Evolutionary conservation across 2,113 vertebrate species (phyloP).

Genomic region (Tenebrosternarchus preto): DNA sequence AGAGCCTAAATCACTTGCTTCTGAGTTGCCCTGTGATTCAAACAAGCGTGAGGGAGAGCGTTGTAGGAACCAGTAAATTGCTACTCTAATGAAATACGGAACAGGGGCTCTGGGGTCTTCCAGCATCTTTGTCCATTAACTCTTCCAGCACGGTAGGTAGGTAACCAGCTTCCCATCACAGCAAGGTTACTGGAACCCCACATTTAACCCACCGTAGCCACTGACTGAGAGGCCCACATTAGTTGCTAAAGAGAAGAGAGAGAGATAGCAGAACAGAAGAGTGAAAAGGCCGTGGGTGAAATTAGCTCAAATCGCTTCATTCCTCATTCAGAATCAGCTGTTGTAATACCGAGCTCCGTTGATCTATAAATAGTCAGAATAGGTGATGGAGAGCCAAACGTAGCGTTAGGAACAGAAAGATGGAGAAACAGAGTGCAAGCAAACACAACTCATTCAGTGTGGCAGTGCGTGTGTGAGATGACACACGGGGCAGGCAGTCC

Average conservation of each 20-base stretch:
- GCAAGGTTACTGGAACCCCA: conserved; percentile 80
- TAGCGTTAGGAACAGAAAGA: neutral
- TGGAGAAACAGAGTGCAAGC: conserved; percentile 3
- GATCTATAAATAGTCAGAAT: neutral
- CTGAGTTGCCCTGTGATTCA: conserved; percentile 77
- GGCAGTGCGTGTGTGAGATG: conserved; percentile 81
- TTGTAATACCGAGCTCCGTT: neutral
- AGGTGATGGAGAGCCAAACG: neutral
- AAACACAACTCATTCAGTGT: conserved; percentile 61
- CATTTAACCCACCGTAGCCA: conserved; percentile 68
- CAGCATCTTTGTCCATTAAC: conserved; percentile 70
- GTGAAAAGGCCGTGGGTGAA: neutral
- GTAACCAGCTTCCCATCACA: conserved; percentile 73
- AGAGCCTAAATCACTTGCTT: conserved; percentile 79
- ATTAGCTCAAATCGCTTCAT: neutral
- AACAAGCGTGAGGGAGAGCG: conserved; percentile 77
- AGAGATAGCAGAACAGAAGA: neutral
- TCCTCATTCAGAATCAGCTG: neutral
- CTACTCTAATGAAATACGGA: conserved; percentile 76
- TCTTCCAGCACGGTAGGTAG: conserved; percentile 69
- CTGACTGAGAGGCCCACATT: conserved; percentile 46
- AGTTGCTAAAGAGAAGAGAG: no score
- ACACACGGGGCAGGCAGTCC: conserved; percentile 83
- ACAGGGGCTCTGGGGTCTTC: conserved; percentile 42
- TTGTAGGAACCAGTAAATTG: conserved; percentile 60